Base-by-base conservation (phyloP, 2,888 invertebrate species). In the Teinopalpus imperialis region DNA sequence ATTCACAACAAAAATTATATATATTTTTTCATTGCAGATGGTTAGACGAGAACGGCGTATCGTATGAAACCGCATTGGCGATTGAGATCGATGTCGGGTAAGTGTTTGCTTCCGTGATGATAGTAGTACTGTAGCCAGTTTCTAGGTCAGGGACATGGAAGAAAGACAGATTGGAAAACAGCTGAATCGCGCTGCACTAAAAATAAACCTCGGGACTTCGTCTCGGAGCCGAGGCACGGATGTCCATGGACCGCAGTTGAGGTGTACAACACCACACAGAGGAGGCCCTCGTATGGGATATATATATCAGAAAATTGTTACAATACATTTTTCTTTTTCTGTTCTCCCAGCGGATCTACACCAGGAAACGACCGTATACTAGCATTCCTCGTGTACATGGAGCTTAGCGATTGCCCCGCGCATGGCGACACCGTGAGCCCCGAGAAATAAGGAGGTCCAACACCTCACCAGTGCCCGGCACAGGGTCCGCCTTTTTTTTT, bases 11-110 rank as follows among this genome's bases (percentile, higher is more conserved):
- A n/a, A n/a, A n/a, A n/a, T n/a, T n/a, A n/a, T n/a, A n/a, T n/a
- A n/a, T n/a, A n/a, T n/a, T n/a, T n/a, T n/a, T n/a, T n/a, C n/a
- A 3, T 56, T 48, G 24, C 71, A 87, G 86, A 50, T 87, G 86
- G 86, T 69, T 81, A 34, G 85, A 87, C 36, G 83, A 83, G 53
- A 81, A 85, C 60, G 78, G 82, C 1, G 83, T 81, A 32, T 78
- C 82, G 0, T 81, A 85, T 31, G 70, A 77, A 24, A 77, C 80
- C 2, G 71, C 77, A n/a, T 48, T 86, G 47, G 83, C 80, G 12
- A 66, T 86, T 23, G 86, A 86, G 59, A 81, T 87, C 3, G 82
- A 85, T 43, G 60, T 78, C 2, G 81, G 76, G 86, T 86, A 61
- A 78, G 83, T 74, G 8, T 18, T 8, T 6, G 0, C 18, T 14